These are phyloP conservation scores for Amphiura filiformis DNA, from an alignment of 35 echinoderm and acorn worm genomes.

Conservation along the genomic window DNA sequence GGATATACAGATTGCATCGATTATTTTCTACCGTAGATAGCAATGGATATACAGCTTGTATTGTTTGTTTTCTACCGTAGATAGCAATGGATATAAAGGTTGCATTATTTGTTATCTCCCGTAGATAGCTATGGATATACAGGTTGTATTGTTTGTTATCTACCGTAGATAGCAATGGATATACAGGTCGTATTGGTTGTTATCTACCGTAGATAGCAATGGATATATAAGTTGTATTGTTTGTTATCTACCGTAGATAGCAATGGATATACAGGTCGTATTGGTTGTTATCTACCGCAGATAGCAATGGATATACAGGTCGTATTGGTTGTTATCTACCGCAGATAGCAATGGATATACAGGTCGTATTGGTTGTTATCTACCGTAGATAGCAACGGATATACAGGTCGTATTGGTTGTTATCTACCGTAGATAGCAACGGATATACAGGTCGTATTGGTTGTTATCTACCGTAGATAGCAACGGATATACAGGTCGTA, in stretches of 20 bases:
- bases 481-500: background rate
- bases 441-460: background rate
- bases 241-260: background rate
- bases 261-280: background rate
- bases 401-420: background rate
- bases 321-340: background rate
- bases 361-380: background rate
- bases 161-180: background rate
- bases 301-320: background rate
- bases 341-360: background rate
- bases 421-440: background rate
- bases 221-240: background rate
- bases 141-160: background rate
- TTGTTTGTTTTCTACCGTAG: too few relatives aligned
- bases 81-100: too few relatives aligned
- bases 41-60: too few relatives aligned
- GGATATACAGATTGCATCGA: too few relatives aligned
- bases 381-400: background rate
- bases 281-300: background rate
- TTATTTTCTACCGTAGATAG: too few relatives aligned
- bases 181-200: background rate
- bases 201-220: background rate
- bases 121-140: background rate
- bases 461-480: background rate
- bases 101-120: background rate